Base-by-base conservation (phyloP, 2,888 invertebrate genomes). In the Cerceris ruficornis region DNA sequence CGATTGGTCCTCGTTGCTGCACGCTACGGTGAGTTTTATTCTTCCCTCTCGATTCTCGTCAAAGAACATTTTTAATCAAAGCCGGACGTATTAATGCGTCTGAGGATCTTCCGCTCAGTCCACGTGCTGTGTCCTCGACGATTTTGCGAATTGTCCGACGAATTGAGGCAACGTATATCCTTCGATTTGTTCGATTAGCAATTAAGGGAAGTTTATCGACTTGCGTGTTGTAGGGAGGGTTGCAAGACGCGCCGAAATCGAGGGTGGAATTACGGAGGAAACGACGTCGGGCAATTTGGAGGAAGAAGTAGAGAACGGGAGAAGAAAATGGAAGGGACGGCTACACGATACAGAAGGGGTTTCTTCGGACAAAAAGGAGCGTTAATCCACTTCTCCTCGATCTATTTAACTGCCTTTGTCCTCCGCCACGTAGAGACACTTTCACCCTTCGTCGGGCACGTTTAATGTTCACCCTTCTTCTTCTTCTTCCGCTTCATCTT, bases 371-470 rank as follows among this genome's bases (percentile, higher is more conserved):
- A 59, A 76, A 84, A 77, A 76, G 67, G 68, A 76, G 49, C 72
- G 64, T 77, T 77, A 80, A 82, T 82, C 60, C 76, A 69, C 82
- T 85, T 82, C 76, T 65, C 58, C 74, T 68, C 80, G 76, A 85
- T 84, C 85, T 76, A 85, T 85, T 84, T 80, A 82, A 82, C 74
- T 57, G 75, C 75, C 72, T 82, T 82, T 82, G 82, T 84, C 76
- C 75, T 55, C 41, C 70, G 65, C 60, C 69, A 60, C 72, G 64
- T 57, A 75, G 59, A 17, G 39, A 61, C 67, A 71, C 76, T 74
- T 69, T 69, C 64, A 68, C 67, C 68, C 82, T 67, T 60, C 66
- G 49, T 50, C 66, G 64, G 59, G 55, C 57, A 52, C 77, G 72
- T 68, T 83, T 77, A 75, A 77, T 46, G 64, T 58, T 70, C 62